These are phyloP conservation scores for Lutra lutra DNA, from an alignment of 2,797 vertebrate species.

Conservation along the genomic window DNA sequence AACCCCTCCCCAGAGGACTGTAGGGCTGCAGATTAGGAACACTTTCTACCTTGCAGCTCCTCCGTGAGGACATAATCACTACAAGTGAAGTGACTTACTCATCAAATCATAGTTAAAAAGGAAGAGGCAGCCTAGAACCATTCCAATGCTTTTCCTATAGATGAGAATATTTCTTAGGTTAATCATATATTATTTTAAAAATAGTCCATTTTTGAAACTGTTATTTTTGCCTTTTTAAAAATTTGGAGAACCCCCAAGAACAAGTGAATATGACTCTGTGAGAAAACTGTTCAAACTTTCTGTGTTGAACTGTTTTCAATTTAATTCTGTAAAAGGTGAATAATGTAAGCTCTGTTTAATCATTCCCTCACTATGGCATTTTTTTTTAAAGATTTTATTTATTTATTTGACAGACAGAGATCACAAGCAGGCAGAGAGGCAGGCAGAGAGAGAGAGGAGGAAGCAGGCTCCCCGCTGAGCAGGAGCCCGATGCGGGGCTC, in stretches of 20 bases:
- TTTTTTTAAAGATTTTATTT: too few relatives aligned
- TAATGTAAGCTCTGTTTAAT: conserved; percentile 39
- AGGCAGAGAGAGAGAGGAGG: too few relatives aligned
- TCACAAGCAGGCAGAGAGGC: too few relatives aligned
- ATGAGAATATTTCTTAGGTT: neutral
- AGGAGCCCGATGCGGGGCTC: too few relatives aligned
- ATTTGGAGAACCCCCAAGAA: neutral
- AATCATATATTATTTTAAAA: neutral
- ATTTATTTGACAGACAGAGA: too few relatives aligned
- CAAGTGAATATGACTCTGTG: neutral
- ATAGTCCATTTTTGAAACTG: neutral
- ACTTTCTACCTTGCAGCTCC: neutral
- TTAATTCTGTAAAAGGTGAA: conserved; percentile 28
- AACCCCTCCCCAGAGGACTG: neutral
- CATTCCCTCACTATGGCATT: neutral
- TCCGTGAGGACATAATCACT: neutral
- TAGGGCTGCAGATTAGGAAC: neutral
- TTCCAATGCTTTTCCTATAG: neutral
- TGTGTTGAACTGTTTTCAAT: conserved; percentile 46
- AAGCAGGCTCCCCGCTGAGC: too few relatives aligned
- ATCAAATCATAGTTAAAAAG: neutral
- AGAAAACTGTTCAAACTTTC: conserved; percentile 20
- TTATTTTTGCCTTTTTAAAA: conserved; percentile 19
- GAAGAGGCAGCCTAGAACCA: neutral
- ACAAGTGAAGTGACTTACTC: neutral